Evolutionary conservation across 2,888 invertebrate species (phyloP).

Genomic region (Nezara viridula): DNA sequence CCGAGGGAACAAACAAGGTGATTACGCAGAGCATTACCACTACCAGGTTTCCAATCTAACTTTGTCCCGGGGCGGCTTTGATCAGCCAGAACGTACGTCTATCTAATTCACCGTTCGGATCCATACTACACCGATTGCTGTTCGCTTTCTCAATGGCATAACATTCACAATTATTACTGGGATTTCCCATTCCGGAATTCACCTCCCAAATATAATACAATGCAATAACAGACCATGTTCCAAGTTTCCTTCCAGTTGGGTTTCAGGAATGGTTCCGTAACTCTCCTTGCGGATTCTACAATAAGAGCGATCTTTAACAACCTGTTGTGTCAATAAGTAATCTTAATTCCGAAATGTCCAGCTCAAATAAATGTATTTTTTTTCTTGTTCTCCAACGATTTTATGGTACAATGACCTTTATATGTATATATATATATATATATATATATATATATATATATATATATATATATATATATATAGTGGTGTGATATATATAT

Average conservation of each 20-base stretch:
- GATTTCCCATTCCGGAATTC: not conserved
- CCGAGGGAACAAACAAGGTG: conserved; percentile 50
- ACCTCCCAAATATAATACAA: not conserved
- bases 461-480: too few species aligned
- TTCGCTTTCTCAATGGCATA: not conserved
- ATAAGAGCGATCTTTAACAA: not conserved
- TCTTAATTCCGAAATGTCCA: too few species aligned
- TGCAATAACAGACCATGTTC: not conserved
- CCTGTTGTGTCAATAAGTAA: too few species aligned
- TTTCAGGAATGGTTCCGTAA: not conserved
- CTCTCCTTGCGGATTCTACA: not conserved
- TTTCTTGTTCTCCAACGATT: too few species aligned
- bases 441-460: too few species aligned
- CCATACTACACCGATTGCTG: not conserved
- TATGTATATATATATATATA: too few species aligned
- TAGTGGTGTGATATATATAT: too few species aligned
- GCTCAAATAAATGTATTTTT: too few species aligned
- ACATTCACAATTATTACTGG: not conserved
- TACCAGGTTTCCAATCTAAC: conserved; percentile 53
- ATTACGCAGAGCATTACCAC: conserved; percentile 45
- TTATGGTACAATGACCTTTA: too few species aligned
- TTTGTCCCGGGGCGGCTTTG: conserved; percentile 41
- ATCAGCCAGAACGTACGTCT: conserved; percentile 19
- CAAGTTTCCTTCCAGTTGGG: not conserved
- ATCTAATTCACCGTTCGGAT: conserved; percentile 2